Conservation (phyloP, 2,888 invertebrate genomes). For the Morpho achilles region DNA sequence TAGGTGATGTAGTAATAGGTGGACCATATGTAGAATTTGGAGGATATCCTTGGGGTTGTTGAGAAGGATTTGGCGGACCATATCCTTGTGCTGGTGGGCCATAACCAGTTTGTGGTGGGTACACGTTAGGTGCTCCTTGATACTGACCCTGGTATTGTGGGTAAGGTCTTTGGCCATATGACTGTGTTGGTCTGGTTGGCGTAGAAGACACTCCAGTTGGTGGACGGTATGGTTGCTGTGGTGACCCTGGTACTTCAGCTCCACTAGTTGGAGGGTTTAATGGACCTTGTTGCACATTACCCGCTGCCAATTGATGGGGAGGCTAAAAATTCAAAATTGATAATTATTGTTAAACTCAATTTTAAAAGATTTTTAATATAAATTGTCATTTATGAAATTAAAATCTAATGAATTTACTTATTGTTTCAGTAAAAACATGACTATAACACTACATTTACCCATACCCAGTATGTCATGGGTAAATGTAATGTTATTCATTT, state of each 20-base stretch:
- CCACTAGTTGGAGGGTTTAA: conserved; percentile 58
- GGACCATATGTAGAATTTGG: conserved; percentile 82
- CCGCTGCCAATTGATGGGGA: conserved; percentile 77
- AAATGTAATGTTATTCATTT: no score
- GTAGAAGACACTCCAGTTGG: conserved; percentile 73
- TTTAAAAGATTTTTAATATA: no score
- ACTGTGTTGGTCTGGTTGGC: conserved; percentile 82
- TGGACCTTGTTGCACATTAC: conserved; percentile 65
- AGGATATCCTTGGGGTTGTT: conserved; percentile 83
- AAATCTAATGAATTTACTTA: no score
- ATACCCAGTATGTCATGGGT: no score
- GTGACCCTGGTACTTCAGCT: conserved; percentile 58
- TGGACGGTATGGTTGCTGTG: conserved; percentile 71
- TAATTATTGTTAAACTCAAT: neutral
- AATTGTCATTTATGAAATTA: no score
- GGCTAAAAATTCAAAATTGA: conserved; percentile 54
- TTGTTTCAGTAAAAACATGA: no score
- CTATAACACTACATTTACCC: no score
- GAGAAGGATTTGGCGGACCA: conserved; percentile 80
- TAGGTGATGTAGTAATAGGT: conserved; percentile 78
- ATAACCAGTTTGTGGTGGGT: conserved; percentile 84
- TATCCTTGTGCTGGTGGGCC: conserved; percentile 83
- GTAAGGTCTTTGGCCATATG: conserved; percentile 83
- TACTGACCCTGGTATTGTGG: conserved; percentile 83
- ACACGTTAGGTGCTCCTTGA: conserved; percentile 76